phyloP scores from a whole-genome alignment of 2,113 vertebrate genomes.

The Bubo scandiacus region DNA sequence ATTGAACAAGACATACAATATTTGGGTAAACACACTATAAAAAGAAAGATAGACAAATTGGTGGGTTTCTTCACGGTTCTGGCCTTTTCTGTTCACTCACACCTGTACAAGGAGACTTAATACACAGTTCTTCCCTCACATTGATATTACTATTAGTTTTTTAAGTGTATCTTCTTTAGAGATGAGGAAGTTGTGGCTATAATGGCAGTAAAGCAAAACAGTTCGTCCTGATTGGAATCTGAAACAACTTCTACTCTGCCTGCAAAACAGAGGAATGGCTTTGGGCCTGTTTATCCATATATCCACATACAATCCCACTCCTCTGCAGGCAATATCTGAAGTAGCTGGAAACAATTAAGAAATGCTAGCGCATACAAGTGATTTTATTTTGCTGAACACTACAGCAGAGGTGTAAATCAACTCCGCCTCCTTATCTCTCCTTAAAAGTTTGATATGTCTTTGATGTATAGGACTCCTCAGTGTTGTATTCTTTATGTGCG shows the following conservation, averaged over 20 bases:
- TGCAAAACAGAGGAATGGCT: neutral
- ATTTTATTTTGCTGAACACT: neutral
- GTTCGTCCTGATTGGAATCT: neutral
- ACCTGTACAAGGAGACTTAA: neutral
- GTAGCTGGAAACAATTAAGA: neutral
- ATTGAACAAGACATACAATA: neutral
- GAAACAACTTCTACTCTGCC: neutral
- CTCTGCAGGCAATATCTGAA: neutral
- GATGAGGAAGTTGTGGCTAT: neutral
- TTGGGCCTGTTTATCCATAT: neutral
- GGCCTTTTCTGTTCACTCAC: neutral
- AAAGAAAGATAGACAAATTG: neutral
- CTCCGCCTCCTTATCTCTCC: neutral
- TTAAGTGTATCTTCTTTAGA: neutral
- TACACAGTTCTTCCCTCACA: neutral
- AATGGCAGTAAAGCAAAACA: neutral
- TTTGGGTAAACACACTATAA: neutral
- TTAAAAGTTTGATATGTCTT: neutral
- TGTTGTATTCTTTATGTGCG: neutral
- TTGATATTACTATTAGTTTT: neutral
- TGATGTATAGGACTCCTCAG: neutral
- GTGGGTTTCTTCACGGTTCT: neutral
- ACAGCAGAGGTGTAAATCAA: fast-evolving
- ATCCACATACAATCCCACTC: neutral
- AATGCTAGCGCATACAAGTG: fast-evolving